A percentile compares a stretch with the other conserved stretches of the same genome.
phyloP scores from a whole-genome alignment of 2,888 invertebrate species.

The Ichneumoninae sp. region DNA sequence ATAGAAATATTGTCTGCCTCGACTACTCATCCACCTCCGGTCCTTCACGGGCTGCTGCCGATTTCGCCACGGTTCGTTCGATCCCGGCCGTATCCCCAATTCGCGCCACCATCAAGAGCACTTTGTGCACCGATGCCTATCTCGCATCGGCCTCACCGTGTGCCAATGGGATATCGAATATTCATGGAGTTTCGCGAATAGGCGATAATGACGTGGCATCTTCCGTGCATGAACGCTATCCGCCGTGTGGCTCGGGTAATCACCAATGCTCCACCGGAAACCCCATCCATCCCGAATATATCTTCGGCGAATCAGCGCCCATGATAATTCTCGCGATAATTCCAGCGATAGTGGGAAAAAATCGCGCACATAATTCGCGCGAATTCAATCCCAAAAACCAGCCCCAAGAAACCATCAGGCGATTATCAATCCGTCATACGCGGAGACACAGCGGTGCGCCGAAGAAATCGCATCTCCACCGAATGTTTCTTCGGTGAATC shows the following conservation, averaged over 20 bases:
- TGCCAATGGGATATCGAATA: constrained; percentile 67
- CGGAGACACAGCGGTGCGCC: no score
- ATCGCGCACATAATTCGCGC: no score
- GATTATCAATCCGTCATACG: no score
- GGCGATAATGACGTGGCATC: constrained; percentile 65
- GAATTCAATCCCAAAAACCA: background rate
- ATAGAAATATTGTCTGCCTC: background rate
- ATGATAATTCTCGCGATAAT: constrained; percentile 13
- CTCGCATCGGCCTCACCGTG: constrained; percentile 15
- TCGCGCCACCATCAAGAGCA: constrained; percentile 52
- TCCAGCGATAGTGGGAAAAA: background rate
- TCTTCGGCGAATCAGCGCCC: constrained; percentile 24
- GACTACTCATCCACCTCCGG: constrained; percentile 20
- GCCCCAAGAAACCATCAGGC: no score
- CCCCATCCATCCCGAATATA: constrained; percentile 6
- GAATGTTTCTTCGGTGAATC: constrained; percentile 22
- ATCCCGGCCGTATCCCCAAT: constrained; percentile 33
- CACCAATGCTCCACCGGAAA: constrained; percentile 34
- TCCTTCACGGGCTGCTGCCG: constrained; percentile 40
- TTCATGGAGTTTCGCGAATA: constrained; percentile 66
- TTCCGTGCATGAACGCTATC: constrained; percentile 31
- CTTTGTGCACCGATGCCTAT: constrained; percentile 64
- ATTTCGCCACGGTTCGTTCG: constrained; percentile 51
- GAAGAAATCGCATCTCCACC: background rate
- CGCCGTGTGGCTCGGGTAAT: constrained; percentile 47